Percentiles rank a stretch among this genome's conserved stretches.
phyloP scores from a whole-genome alignment of 2,888 invertebrate genomes.

The Patella caerulea region DNA sequence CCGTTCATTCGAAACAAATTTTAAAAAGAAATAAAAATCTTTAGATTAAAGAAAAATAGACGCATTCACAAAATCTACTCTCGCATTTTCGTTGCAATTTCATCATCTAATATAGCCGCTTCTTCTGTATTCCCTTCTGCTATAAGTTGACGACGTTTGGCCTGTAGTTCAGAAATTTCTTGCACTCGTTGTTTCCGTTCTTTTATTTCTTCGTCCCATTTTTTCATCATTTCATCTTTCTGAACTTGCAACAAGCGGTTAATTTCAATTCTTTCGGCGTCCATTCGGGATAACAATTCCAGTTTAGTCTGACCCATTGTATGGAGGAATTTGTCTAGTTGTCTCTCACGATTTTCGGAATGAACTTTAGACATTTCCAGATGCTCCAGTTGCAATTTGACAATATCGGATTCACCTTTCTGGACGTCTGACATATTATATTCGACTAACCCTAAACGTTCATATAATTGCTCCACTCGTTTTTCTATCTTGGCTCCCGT shows the following conservation, averaged over 20 bases:
- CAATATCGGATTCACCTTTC: slow-evolving; percentile 33
- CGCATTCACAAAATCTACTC: no score
- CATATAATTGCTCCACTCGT: slow-evolving; percentile 41
- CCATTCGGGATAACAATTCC: slow-evolving; percentile 40
- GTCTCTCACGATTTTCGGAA: slow-evolving; percentile 22
- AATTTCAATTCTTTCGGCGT: slow-evolving; percentile 37
- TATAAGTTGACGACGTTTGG: neutral
- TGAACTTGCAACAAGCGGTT: slow-evolving; percentile 20
- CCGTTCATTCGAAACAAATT: no score
- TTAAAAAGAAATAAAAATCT: no score
- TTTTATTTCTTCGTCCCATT: slow-evolving; percentile 6
- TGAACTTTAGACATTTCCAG: slow-evolving; percentile 13
- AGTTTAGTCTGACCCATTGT: slow-evolving; percentile 39
- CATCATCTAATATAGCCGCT: neutral
- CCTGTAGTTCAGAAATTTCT: neutral
- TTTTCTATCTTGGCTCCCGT: slow-evolving; percentile 42
- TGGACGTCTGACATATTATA: slow-evolving; percentile 35
- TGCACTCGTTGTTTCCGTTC: neutral
- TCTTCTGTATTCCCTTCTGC: neutral
- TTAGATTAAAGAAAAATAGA: no score
- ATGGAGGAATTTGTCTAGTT: slow-evolving; percentile 18
- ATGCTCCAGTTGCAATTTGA: slow-evolving; percentile 15
- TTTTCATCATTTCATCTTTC: slow-evolving; percentile 17
- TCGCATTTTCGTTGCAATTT: neutral
- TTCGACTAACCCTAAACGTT: slow-evolving; percentile 30